A percentile compares a stretch with the other conserved stretches of the same genome.
These are phyloP conservation scores for Phymastichus coffea DNA, from an alignment of 1,140 invertebrate species.

Conservation along the genomic window DNA sequence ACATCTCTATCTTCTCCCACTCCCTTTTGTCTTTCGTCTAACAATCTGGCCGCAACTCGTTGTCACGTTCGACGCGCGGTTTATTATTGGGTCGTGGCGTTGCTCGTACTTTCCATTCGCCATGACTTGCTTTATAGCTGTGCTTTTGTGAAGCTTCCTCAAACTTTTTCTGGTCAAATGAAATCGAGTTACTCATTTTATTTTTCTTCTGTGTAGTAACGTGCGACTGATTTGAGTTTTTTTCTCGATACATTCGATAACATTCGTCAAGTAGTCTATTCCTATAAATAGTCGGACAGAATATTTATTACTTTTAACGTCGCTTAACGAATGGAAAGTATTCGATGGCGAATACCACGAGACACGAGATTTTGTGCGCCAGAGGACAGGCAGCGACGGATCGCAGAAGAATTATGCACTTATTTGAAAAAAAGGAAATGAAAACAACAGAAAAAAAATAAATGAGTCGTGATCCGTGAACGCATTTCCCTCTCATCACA, in stretches of 20 bases:
- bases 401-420: constrained; percentile 35
- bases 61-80: no score
- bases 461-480: not conserved
- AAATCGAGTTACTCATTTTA: no score
- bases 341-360: constrained; percentile 51
- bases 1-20: no score
- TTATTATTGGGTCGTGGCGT: no score
- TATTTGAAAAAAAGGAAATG: constrained; percentile 7
- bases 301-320: constrained; percentile 28
- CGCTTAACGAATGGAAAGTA: constrained; percentile 39
- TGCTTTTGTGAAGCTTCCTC: no score
- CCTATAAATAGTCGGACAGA: not conserved
- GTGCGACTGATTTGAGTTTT: no score
- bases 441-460: constrained; percentile 16
- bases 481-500: not conserved
- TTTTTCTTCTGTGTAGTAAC: no score
- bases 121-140: no score
- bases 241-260: no score
- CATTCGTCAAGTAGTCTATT: not conserved
- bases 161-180: no score
- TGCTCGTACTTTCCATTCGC: constrained; percentile 33
- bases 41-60: no score
- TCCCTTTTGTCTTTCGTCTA: no score
- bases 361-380: constrained; percentile 56
- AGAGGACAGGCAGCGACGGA: constrained; percentile 48